Percentiles rank a stretch among this genome's conserved stretches.
Evolutionary conservation across 2,888 invertebrate species (phyloP).

Genomic region (Agonopterix alstromeriana): DNA sequence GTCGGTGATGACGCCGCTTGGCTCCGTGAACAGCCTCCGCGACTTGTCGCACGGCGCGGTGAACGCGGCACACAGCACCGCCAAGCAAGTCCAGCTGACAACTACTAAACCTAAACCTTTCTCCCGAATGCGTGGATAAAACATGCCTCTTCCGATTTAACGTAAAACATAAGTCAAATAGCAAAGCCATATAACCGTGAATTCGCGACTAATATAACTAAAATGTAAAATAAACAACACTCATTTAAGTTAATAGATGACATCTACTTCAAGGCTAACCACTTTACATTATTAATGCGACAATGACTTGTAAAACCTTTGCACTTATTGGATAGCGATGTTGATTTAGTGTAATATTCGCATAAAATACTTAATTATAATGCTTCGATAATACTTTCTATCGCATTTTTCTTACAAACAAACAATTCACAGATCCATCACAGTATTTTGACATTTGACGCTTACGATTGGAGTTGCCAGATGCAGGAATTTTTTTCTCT

Average conservation of each 20-base stretch:
- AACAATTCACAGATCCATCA: slow-evolving; percentile 65
- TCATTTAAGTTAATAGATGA: slow-evolving; percentile 68
- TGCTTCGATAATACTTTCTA: slow-evolving; percentile 56
- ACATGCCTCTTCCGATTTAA: slow-evolving; percentile 69
- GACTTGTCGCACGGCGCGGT: slow-evolving; percentile 88
- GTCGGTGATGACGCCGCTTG: slow-evolving; percentile 92
- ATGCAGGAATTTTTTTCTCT: too few relatives aligned
- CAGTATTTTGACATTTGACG: slow-evolving; percentile 59
- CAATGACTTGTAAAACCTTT: slow-evolving; percentile 36
- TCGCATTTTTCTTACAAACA: slow-evolving; percentile 65
- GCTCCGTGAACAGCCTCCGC: slow-evolving; percentile 86
- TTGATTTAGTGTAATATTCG: slow-evolving; percentile 25
- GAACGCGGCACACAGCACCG: slow-evolving; percentile 65
- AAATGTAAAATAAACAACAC: slow-evolving; percentile 75
- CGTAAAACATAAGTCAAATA: slow-evolving; percentile 70
- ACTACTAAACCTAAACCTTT: slow-evolving; percentile 71
- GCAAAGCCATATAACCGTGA: slow-evolving; percentile 74
- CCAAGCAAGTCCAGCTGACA: slow-evolving; percentile 65
- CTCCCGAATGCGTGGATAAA: slow-evolving; percentile 71
- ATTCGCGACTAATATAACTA: slow-evolving; percentile 66
- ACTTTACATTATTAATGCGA: slow-evolving; percentile 55
- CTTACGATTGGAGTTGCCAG: too few relatives aligned
- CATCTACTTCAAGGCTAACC: slow-evolving; percentile 77
- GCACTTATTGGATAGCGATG: slow-evolving; percentile 25
- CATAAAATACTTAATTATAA: slow-evolving; percentile 33